Conservation (phyloP, 2,797 vertebrate species). For the Danionella dracula region DNA sequence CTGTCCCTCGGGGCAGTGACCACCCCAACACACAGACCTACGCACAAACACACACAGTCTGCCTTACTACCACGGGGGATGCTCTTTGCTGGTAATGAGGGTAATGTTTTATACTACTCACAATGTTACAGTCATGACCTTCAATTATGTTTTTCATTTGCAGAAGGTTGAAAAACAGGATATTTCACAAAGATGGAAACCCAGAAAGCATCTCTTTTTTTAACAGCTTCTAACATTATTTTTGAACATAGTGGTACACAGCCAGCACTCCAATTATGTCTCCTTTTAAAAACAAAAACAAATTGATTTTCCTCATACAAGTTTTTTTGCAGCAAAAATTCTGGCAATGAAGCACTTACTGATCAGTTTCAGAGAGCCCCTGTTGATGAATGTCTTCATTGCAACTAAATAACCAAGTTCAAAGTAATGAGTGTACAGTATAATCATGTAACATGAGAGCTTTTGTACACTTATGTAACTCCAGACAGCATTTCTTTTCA, state of each 20-base stretch:
- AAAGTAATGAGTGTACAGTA: neutral
- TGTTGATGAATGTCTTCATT: neutral
- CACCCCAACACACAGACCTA: neutral
- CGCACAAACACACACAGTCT: neutral
- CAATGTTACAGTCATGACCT: neutral
- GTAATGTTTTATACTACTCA: neutral
- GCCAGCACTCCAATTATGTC: no score
- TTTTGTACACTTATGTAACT: conserved; percentile 11
- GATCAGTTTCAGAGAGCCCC: neutral
- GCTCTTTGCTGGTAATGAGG: neutral
- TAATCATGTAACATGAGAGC: neutral
- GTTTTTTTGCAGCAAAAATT: no score
- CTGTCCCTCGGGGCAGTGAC: neutral
- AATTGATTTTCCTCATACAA: no score
- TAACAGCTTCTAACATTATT: no score
- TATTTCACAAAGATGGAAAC: no score
- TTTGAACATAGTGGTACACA: no score
- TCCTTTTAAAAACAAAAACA: no score
- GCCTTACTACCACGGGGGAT: neutral
- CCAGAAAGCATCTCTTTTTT: no score
- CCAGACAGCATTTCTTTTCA: neutral
- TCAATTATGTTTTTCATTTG: no score
- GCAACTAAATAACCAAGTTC: neutral
- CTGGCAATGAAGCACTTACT: no score
- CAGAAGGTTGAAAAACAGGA: no score